phyloP scores from a whole-genome alignment of 1,140 invertebrate genomes.

The Asbolus verrucosus region DNA sequence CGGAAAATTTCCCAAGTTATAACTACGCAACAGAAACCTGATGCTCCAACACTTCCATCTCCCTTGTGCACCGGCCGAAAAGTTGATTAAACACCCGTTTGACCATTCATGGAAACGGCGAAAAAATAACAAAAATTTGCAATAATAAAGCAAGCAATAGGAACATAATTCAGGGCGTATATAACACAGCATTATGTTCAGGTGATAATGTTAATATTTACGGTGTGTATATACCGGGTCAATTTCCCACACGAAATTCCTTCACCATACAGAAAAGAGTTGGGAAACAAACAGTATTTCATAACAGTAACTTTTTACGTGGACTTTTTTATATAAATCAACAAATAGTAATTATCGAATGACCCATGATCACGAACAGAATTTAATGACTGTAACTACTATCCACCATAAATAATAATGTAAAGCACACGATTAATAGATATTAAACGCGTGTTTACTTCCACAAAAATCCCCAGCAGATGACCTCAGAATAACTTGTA shows the following conservation, averaged over 20 bases:
- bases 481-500: background rate
- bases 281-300: no score
- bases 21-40: no score
- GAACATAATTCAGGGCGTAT: conserved; percentile 23
- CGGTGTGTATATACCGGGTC: conserved; percentile 15
- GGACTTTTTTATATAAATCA: conserved; percentile 8
- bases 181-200: conserved; percentile 32
- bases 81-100: no score
- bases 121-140: conserved; percentile 20
- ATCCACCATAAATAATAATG: conserved; percentile 1
- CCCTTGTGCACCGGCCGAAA: no score
- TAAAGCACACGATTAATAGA: background rate
- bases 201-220: conserved; percentile 29
- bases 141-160: conserved; percentile 5
- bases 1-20: no score
- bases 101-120: conserved; percentile 1
- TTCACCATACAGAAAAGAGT: no score
- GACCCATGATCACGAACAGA: background rate
- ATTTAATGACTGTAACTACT: background rate
- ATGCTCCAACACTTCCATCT: no score
- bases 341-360: conserved; percentile 11
- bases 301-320: conserved; percentile 1
- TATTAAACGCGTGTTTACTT: no score
- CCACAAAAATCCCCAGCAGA: background rate
- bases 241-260: conserved; percentile 37